Evolutionary conservation across 2,888 invertebrate genomes (phyloP).

Genomic region (Lypha dubia): DNA sequence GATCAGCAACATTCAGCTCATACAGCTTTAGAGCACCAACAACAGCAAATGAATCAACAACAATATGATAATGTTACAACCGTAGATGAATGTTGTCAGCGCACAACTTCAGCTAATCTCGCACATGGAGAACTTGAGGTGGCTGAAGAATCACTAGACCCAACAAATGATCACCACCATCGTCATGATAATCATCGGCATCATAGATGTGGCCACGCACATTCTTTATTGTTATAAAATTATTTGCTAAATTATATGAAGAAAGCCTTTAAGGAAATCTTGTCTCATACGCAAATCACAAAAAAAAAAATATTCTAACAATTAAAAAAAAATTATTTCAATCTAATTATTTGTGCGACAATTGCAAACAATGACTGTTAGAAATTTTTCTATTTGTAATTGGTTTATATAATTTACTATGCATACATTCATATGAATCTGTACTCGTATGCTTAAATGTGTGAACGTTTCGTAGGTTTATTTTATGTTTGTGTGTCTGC

Average conservation of each 20-base stretch:
- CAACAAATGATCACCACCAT: constrained; percentile 53
- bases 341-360: constrained; percentile 21
- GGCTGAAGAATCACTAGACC: constrained; percentile 31
- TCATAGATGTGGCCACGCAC: constrained; percentile 59
- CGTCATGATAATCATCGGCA: constrained; percentile 56
- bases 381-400: constrained; percentile 34
- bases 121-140: constrained; percentile 46
- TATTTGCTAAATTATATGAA: not conserved
- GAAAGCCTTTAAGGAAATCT: not conserved
- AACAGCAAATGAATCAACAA: constrained; percentile 65
- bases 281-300: not conserved
- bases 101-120: constrained; percentile 72
- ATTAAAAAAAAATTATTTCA: constrained; percentile 25
- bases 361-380: constrained; percentile 49
- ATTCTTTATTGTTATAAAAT: constrained; percentile 68
- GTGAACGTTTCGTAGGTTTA: constrained; percentile 33
- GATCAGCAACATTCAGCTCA: constrained; percentile 54
- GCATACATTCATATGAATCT: not conserved
- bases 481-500: constrained; percentile 31
- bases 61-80: constrained; percentile 54
- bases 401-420: no score
- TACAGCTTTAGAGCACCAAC: constrained; percentile 59
- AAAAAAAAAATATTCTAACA: not conserved
- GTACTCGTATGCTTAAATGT: constrained; percentile 28
- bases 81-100: constrained; percentile 82